Evolutionary conservation across 2,113 vertebrate genomes (phyloP).

Genomic region (Mesoclemmys tuberculata): DNA sequence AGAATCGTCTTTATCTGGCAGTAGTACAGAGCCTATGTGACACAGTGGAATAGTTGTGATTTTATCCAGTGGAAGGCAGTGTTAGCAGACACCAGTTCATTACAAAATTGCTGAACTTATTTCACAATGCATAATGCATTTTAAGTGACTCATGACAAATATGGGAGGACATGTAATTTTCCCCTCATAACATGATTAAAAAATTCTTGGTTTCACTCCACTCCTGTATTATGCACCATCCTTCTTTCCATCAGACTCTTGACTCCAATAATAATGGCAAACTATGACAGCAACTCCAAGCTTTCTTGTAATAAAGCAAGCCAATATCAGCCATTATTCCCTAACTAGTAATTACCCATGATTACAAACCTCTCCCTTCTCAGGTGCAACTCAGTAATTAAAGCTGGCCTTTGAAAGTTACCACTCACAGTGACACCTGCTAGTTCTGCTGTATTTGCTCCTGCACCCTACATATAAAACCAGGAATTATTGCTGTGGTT

Average conservation of each 20-base stretch:
- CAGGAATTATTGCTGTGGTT: conserved; percentile 49
- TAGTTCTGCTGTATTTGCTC: conserved; percentile 41
- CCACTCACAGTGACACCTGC: not conserved
- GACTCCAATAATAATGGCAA: not conserved
- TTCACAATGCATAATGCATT: not conserved
- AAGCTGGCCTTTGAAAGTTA: conserved; percentile 40
- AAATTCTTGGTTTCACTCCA: not conserved
- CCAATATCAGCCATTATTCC: conserved; percentile 27
- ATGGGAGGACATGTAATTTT: not conserved
- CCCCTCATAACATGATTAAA: not conserved
- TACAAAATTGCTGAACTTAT: not conserved
- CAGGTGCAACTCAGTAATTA: conserved; percentile 46
- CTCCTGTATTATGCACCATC: not conserved
- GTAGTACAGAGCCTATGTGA: not conserved
- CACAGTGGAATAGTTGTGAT: not conserved
- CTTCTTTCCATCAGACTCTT: not conserved
- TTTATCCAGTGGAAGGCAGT: accelerated
- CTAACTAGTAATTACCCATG: conserved; percentile 33
- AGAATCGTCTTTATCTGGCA: not conserved
- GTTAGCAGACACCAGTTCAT: not conserved
- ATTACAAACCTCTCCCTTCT: conserved; percentile 1
- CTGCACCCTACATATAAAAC: conserved; percentile 11
- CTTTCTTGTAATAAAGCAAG: conserved; percentile 1
- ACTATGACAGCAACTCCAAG: not conserved
- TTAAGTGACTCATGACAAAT: not conserved